Evolutionary conservation across 2,797 vertebrate species (phyloP).

Genomic region (Fringilla coelebs): DNA sequence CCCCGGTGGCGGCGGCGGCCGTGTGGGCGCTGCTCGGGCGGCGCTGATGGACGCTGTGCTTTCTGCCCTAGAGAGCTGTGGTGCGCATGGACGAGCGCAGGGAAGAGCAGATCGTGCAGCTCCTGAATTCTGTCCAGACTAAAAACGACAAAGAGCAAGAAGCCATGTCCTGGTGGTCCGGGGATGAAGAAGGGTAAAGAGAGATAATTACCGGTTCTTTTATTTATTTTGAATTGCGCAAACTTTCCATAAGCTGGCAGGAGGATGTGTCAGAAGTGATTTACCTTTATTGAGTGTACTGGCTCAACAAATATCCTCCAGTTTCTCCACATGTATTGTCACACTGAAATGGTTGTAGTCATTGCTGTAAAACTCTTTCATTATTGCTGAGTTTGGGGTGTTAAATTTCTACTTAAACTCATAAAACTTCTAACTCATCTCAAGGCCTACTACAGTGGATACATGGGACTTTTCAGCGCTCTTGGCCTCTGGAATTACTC

Average conservation of each 20-base stretch:
- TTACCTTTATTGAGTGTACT: rapidly evolving
- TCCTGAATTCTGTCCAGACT: conserved; percentile 87
- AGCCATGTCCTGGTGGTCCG: conserved; percentile 78
- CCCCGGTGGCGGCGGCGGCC: too few relatives aligned
- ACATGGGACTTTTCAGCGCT: background rate
- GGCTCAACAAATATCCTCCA: rapidly evolving
- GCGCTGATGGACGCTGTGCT: background rate
- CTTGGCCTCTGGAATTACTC: background rate
- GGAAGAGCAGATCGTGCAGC: conserved; percentile 91
- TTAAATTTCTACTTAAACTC: background rate
- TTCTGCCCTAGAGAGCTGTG: conserved; percentile 82
- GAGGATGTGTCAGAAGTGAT: background rate
- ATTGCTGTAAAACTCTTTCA: background rate
- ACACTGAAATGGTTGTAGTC: background rate
- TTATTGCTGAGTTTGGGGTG: background rate
- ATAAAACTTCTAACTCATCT: background rate
- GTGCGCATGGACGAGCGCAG: conserved; percentile 93
- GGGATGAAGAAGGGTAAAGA: conserved; percentile 77
- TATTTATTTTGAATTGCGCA: background rate
- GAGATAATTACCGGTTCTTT: background rate
- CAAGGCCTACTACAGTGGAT: rapidly evolving
- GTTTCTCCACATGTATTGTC: rapidly evolving
- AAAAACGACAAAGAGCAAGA: conserved; percentile 72
- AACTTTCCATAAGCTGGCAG: rapidly evolving
- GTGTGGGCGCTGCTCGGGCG: too few relatives aligned